phyloP scores from a whole-genome alignment of 2,888 invertebrate species.

The Liodrosophila aerea region DNA sequence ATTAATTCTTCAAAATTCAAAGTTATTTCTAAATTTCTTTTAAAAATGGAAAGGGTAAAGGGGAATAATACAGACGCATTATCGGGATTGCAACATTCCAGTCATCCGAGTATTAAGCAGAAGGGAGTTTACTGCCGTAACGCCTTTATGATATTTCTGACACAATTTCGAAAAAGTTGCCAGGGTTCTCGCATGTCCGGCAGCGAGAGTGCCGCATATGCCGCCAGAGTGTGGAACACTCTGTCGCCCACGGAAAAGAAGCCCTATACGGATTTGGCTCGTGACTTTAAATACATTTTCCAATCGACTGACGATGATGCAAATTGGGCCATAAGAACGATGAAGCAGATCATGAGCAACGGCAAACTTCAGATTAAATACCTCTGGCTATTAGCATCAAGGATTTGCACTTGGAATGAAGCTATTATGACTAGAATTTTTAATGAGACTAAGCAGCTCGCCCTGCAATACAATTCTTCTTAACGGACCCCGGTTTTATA shows the following conservation, averaged over 20 bases:
- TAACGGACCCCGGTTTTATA: no score
- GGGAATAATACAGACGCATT: no score
- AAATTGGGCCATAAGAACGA: conserved; percentile 17
- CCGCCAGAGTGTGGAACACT: conserved; percentile 9
- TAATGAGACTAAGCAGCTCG: no score
- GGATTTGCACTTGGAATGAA: conserved; percentile 28
- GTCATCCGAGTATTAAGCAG: no score
- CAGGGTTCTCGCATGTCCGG: conserved; percentile 8
- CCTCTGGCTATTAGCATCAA: conserved; percentile 7
- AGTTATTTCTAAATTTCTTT: neutral
- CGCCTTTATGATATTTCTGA: conserved; percentile 34
- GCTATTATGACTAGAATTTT: neutral
- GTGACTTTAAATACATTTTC: conserved; percentile 13
- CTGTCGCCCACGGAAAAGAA: conserved; percentile 10
- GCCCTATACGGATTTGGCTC: conserved; percentile 18
- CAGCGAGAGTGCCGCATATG: conserved; percentile 9
- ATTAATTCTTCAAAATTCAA: neutral
- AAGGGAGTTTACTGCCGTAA: conserved; percentile 7
- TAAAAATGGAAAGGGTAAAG: neutral
- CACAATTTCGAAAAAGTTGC: conserved; percentile 13
- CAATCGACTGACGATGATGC: conserved; percentile 12
- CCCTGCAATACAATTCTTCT: no score
- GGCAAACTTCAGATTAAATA: neutral
- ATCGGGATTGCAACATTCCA: no score
- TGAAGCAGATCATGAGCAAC: neutral